Evolutionary conservation across 2,113 vertebrate genomes (phyloP).

Genomic region (Catharus fuscescens): DNA sequence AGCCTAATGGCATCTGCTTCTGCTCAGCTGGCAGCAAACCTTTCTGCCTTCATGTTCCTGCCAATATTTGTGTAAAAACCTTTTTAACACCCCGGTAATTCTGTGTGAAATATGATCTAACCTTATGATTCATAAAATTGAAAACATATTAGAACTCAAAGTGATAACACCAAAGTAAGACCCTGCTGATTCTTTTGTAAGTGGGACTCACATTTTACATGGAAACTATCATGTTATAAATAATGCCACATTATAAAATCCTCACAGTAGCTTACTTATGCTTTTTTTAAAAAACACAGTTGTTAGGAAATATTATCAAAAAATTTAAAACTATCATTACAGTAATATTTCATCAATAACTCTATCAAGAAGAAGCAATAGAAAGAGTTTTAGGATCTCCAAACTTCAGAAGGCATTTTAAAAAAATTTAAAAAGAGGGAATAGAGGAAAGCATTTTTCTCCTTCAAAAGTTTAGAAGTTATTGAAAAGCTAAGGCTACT

Average conservation of each 20-base stretch:
- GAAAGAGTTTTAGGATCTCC: not conserved
- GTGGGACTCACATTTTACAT: not conserved
- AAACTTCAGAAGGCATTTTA: not conserved
- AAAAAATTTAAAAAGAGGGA: not conserved
- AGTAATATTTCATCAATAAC: not conserved
- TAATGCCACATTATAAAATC: not conserved
- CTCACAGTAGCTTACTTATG: not conserved
- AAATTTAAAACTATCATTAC: not conserved
- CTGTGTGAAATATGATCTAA: not conserved
- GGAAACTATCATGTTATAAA: not conserved
- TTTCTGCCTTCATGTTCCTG: not conserved
- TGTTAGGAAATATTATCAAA: not conserved
- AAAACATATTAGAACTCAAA: conserved; percentile 6
- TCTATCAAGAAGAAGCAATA: not conserved
- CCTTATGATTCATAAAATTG: not conserved
- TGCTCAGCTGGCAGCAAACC: not conserved
- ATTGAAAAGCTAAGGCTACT: not conserved
- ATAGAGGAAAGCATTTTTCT: not conserved
- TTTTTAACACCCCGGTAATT: not conserved
- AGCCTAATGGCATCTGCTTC: not conserved
- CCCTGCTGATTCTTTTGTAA: not conserved
- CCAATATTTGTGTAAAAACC: conserved; percentile 6
- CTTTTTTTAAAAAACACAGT: not conserved
- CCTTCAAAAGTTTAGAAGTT: not conserved
- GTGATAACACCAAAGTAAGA: not conserved